phyloP scores from a whole-genome alignment of 2,888 invertebrate species.

The Andrena dorsata region DNA sequence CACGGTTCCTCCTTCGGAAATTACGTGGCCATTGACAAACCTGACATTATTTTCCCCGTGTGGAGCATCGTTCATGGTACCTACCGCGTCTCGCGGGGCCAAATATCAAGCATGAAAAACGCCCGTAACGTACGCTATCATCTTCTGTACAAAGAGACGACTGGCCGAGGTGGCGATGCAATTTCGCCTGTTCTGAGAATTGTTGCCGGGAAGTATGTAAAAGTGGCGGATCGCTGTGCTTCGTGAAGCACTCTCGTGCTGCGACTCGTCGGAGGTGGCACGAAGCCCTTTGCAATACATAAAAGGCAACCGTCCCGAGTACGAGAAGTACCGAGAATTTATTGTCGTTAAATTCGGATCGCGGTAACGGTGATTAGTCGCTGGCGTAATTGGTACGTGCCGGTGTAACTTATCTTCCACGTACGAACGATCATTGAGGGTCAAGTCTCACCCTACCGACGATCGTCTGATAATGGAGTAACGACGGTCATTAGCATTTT shows the following conservation, averaged over 20 bases:
- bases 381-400: conserved; percentile 37
- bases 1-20: conserved; percentile 47
- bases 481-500: conserved; percentile 58
- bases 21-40: conserved; percentile 61
- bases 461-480: conserved; percentile 52
- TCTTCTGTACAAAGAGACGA: conserved; percentile 11
- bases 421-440: conserved; percentile 4
- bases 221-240: not conserved
- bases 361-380: not conserved
- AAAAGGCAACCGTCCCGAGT: no score
- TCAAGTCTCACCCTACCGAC: conserved; percentile 20
- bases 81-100: conserved; percentile 14
- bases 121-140: conserved; percentile 10
- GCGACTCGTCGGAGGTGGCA: not conserved
- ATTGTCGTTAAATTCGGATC: not conserved
- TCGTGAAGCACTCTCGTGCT: not conserved
- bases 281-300: no score
- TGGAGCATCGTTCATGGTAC: conserved; percentile 51
- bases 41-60: conserved; percentile 55
- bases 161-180: conserved; percentile 11
- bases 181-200: conserved; percentile 35
- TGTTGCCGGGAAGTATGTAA: not conserved
- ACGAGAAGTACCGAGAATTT: not conserved
- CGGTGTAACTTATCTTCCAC: conserved; percentile 22
- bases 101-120: conserved; percentile 32